Percentiles rank a stretch among this genome's conserved stretches.
Evolutionary conservation across 23 tunicate genomes (phyloP).

Genomic region (Diplosoma virens): DNA sequence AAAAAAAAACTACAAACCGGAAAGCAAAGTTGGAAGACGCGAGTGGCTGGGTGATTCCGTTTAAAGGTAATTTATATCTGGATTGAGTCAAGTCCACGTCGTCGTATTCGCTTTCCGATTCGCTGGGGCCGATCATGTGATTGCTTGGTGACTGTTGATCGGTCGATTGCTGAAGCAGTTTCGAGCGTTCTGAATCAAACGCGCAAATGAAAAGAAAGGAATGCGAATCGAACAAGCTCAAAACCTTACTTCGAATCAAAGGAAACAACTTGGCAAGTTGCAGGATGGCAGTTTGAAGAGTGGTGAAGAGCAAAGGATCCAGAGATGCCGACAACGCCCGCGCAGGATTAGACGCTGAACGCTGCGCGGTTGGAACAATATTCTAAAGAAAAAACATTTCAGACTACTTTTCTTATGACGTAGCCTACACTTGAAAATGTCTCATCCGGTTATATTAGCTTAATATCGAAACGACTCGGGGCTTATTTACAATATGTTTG

Average conservation of each 20-base stretch:
- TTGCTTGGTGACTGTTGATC: background rate
- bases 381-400: constrained; percentile 31
- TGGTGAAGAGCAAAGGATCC: constrained; percentile 34
- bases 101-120: constrained; percentile 61
- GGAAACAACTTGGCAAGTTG: constrained; percentile 77
- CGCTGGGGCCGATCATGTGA: constrained; percentile 18
- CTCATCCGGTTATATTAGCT: too few relatives aligned
- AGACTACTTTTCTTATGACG: too few relatives aligned
- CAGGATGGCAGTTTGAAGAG: constrained; percentile 23
- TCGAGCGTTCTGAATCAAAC: constrained; percentile 44
- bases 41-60: constrained; percentile 20
- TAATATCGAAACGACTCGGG: too few relatives aligned
- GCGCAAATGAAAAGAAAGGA: background rate
- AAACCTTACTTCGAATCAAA: constrained; percentile 27
- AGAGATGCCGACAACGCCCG: constrained; percentile 32
- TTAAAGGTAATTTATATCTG: background rate
- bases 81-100: constrained; percentile 12
- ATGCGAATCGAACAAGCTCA: too few relatives aligned
- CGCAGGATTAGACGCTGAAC: constrained; percentile 53
- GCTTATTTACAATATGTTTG: too few relatives aligned
- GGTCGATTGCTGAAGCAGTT: constrained; percentile 5
- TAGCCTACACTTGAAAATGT: too few relatives aligned
- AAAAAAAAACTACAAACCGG: too few relatives aligned
- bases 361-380: constrained; percentile 69
- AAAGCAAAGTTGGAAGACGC: background rate